Conservation (phyloP, 2,797 vertebrate genomes). For the Brachymystax lenok region DNA sequence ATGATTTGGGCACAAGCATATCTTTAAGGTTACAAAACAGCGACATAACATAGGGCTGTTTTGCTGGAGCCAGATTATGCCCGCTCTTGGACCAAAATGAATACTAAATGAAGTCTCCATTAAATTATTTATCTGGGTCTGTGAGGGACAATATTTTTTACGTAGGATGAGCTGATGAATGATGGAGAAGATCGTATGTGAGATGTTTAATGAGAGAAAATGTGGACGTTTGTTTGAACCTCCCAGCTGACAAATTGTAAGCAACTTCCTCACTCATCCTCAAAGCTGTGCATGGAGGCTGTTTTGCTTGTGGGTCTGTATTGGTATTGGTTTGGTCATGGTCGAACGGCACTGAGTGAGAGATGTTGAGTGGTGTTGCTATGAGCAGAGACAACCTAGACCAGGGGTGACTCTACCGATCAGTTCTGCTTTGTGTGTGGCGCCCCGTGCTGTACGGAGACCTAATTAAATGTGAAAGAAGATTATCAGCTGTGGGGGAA, state of each 20-base stretch:
- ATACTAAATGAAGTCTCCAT: background rate
- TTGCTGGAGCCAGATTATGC: background rate
- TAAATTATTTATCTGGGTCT: background rate
- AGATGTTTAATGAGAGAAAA: background rate
- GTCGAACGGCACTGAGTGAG: background rate
- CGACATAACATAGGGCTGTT: background rate
- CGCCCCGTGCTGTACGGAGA: background rate
- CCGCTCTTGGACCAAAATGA: background rate
- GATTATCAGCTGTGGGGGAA: constrained; percentile 24
- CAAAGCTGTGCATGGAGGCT: too few relatives aligned
- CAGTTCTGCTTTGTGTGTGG: background rate
- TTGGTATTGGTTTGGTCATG: background rate
- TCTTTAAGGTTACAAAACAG: background rate
- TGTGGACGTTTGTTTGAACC: background rate
- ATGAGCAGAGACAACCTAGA: background rate
- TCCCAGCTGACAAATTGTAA: too few relatives aligned
- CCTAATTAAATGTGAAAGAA: constrained; percentile 50
- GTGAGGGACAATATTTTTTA: background rate
- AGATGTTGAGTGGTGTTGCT: background rate
- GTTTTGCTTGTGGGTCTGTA: background rate
- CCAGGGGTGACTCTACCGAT: background rate
- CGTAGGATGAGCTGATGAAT: background rate
- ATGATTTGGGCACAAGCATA: background rate
- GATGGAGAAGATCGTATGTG: background rate
- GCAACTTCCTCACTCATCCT: too few relatives aligned